A percentile compares a stretch with the other conserved stretches of the same genome.
Evolutionary conservation across 2,797 vertebrate species (phyloP).

Genomic region (Coluber constrictor): DNA sequence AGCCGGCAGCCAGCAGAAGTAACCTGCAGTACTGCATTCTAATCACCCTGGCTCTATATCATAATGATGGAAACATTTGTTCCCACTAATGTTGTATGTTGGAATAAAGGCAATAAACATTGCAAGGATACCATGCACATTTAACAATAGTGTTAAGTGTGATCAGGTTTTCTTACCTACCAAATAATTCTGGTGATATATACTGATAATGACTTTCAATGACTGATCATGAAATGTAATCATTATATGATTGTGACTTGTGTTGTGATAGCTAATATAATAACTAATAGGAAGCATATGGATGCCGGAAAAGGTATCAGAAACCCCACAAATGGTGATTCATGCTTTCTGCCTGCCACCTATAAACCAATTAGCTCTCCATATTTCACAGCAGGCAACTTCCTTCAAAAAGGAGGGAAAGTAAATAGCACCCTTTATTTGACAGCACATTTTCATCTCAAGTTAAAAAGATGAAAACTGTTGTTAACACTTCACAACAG

Average conservation of each 20-base stretch:
- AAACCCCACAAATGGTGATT: slow-evolving; percentile 24
- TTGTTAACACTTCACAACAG: neutral
- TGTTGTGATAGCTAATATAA: slow-evolving; percentile 2
- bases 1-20: too few relatives aligned
- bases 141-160: neutral
- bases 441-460: slow-evolving; percentile 12
- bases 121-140: neutral
- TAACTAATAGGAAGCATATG: slow-evolving; percentile 5
- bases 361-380: slow-evolving; percentile 6
- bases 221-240: neutral
- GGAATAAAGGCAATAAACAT: neutral
- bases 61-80: neutral
- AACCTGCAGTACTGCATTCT: too few relatives aligned
- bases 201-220: accelerated
- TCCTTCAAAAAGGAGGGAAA: slow-evolving; percentile 6
- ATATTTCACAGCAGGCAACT: neutral
- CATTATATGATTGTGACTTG: neutral
- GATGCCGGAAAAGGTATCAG: slow-evolving; percentile 18
- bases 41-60: too few relatives aligned
- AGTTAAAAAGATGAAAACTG: slow-evolving; percentile 7
- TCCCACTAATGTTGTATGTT: neutral
- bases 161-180: neutral
- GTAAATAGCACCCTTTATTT: neutral
- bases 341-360: slow-evolving; percentile 6
- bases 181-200: neutral